Conservation (phyloP, 1,140 invertebrate species). For the Drosophila lacertosa region DNA sequence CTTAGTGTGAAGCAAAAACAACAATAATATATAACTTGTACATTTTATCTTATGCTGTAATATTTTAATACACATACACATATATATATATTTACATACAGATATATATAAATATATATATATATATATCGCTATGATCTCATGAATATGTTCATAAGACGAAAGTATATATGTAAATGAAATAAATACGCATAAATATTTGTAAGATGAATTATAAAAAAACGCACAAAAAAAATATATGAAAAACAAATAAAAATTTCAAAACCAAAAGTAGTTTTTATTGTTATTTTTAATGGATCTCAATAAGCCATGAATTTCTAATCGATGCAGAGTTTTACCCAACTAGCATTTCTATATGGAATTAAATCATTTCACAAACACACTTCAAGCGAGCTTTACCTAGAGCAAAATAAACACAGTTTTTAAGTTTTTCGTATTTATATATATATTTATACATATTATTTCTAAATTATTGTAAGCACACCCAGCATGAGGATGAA, state of each 20-base stretch:
- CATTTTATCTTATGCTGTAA: slow-evolving; percentile 79
- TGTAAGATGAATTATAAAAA: slow-evolving; percentile 63
- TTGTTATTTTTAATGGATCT: background rate
- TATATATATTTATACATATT: background rate
- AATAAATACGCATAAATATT: slow-evolving; percentile 70
- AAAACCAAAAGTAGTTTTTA: background rate
- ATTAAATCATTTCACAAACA: background rate
- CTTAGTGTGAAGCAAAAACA: slow-evolving; percentile 32
- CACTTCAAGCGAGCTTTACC: no score
- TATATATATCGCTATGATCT: slow-evolving; percentile 74
- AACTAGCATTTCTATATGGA: no score
- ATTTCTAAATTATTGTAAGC: background rate
- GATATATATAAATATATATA: no score
- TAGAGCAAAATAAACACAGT: background rate
- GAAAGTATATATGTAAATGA: slow-evolving; percentile 64
- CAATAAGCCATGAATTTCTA: background rate
- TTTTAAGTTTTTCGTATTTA: background rate
- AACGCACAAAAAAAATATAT: slow-evolving; percentile 45
- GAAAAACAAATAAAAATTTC: slow-evolving; percentile 52
- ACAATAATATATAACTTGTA: slow-evolving; percentile 60
- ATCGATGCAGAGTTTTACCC: background rate
- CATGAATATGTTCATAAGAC: slow-evolving; percentile 80
- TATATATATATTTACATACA: slow-evolving; percentile 19
- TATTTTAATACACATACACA: slow-evolving; percentile 48
- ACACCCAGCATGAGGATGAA: background rate